These are phyloP conservation scores for Leucosticte australis DNA, from an alignment of 2,113 vertebrate species.

Conservation along the genomic window DNA sequence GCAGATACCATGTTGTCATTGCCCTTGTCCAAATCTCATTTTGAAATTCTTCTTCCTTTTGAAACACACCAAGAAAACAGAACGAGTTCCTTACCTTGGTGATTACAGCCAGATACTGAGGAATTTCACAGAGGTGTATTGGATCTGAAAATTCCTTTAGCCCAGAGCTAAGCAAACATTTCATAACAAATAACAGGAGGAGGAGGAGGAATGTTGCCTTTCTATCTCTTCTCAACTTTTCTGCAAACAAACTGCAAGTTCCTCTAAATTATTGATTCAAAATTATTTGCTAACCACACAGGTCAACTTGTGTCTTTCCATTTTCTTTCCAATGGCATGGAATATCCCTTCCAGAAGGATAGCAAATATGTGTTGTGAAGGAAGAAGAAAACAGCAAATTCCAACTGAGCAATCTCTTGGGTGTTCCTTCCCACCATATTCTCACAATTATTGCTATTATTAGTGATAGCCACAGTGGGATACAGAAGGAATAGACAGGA, in stretches of 20 bases:
- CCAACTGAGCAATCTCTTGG: slow-evolving; percentile 25
- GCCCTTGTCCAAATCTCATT: not conserved
- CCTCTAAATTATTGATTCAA: not conserved
- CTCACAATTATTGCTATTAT: slow-evolving; percentile 51
- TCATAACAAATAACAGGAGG: not conserved
- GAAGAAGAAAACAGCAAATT: not conserved
- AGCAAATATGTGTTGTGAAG: not conserved
- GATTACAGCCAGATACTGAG: not conserved
- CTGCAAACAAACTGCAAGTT: not conserved
- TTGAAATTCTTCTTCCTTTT: not conserved
- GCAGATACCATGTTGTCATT: not conserved
- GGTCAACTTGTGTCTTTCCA: not conserved
- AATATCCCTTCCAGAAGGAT: not conserved
- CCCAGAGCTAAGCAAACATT: not conserved
- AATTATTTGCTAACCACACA: not conserved
- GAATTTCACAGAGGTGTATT: not conserved
- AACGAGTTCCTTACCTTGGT: not conserved
- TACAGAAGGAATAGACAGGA: not conserved
- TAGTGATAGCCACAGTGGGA: slow-evolving; percentile 36
- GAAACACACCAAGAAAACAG: not conserved
- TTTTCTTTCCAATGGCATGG: not conserved
- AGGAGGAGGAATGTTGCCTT: not conserved
- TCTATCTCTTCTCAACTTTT: not conserved
- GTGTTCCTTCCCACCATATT: slow-evolving; percentile 44
- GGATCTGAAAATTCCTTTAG: not conserved